Base-by-base conservation (phyloP, 2,113 vertebrate genomes). In the Catharus minimus region DNA sequence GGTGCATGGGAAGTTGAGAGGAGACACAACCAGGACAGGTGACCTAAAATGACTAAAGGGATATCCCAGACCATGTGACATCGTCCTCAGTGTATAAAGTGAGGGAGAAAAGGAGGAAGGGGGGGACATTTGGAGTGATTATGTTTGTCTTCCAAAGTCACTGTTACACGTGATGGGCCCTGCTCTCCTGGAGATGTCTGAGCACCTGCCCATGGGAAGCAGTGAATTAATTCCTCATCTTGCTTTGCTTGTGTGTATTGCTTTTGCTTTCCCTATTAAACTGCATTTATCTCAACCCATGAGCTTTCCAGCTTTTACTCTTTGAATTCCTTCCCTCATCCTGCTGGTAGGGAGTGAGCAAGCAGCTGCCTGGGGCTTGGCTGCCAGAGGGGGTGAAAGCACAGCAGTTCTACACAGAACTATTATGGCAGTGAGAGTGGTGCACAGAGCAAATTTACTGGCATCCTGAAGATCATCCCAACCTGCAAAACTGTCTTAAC, bases 111-210 rank as follows among this genome's bases (percentile, higher is more conserved):
- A 53, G 17, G 39, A 60, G 23, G 28, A 44, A 39, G 39, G 1
- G 3, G 7, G 11, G 11, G 5, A 60, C 1, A 21, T 46, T 41
- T 53, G 33, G 16, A 41, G 24, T 22, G 24, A 46, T 53, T 5
- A 8, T 2, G 3, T 32, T 41, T 53, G 28, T 30, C 33, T 67
- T 60, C 24, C 11, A 24, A 53, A 60, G 24, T 39, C 28, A 12
- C n/a, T n/a, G n/a, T n/a, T n/a, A n/a, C n/a, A n/a, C 2, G 0
- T 21, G 11, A 58, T 3, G 20, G 23, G 15, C 27, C 33, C 58
- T 57, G 36, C 19, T 53, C 23, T 67, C n/a, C 33, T 26, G 68
- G 53, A 53, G 20, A 22, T 30, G 46, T 46, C 44, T 67, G 68
- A 88, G 3, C 23, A 88, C n/a, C 23, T 41, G 53, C n/a, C 9